Conservation (phyloP, 2,113 vertebrate genomes). For the Clarias gariepinus region DNA sequence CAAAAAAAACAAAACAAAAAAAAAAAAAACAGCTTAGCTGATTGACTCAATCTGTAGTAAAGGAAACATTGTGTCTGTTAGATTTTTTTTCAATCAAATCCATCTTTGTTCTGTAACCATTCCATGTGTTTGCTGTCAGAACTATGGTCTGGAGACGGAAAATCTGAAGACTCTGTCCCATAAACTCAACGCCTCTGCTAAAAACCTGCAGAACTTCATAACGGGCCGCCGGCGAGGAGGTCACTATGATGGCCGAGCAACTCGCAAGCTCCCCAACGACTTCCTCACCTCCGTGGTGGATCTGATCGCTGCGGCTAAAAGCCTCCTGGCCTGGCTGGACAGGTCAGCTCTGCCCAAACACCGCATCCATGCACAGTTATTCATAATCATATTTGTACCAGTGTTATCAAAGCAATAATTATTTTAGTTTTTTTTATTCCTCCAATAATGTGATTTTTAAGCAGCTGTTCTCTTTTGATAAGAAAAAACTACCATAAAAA, state of each 20-base stretch:
- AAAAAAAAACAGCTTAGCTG: neutral
- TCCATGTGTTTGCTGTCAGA: conserved; percentile 71
- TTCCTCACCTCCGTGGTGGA: conserved; percentile 96
- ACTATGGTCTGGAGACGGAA: conserved; percentile 96
- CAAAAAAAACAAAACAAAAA: too few relatives aligned
- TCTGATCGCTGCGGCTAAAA: conserved; percentile 94
- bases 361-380: neutral
- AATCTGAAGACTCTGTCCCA: conserved; percentile 94
- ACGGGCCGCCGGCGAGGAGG: conserved; percentile 82
- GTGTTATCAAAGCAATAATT: neutral
- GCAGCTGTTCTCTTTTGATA: neutral
- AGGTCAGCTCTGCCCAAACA: conserved; percentile 74
- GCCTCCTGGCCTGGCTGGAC: conserved; percentile 92
- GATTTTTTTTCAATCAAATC: neutral
- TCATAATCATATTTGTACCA: neutral
- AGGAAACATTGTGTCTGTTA: neutral
- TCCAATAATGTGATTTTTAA: conserved; percentile 6
- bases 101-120: neutral
- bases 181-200: conserved; percentile 87
- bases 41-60: neutral
- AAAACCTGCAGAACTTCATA: conserved; percentile 95
- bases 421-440: neutral
- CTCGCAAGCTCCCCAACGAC: conserved; percentile 90
- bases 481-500: conserved; percentile 37
- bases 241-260: conserved; percentile 84